phyloP scores from a whole-genome alignment of 1,140 invertebrate species.

The Anastrepha ludens region DNA sequence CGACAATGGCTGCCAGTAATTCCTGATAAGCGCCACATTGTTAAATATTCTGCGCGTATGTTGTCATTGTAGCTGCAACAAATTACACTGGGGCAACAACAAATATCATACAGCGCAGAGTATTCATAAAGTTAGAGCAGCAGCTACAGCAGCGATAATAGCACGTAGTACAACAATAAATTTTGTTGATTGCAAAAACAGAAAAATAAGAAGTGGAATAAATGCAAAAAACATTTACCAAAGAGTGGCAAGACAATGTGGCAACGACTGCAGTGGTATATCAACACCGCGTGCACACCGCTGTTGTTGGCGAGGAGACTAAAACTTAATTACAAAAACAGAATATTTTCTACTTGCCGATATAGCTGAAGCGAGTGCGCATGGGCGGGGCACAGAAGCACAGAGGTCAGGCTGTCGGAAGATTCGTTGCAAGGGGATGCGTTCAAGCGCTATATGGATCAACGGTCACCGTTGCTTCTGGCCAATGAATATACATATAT shows the following conservation, averaged over 20 bases:
- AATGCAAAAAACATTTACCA: not conserved
- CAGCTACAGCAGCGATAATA: not conserved
- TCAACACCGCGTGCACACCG: not conserved
- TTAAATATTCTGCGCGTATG: constrained; percentile 7
- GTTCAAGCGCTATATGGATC: not conserved
- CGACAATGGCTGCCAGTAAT: not conserved
- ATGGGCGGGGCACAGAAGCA: not conserved
- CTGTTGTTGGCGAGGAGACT: not conserved
- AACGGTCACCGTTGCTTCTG: not conserved
- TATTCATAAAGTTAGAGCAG: not conserved
- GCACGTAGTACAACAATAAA: constrained; percentile 40
- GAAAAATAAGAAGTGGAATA: not conserved
- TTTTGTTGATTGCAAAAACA: not conserved
- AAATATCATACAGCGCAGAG: no score
- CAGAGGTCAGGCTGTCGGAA: not conserved
- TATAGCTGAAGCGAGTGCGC: not conserved
- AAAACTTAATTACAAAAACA: not conserved
- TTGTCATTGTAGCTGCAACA: not conserved
- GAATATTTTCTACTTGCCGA: not conserved
- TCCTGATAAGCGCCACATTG: constrained; percentile 11
- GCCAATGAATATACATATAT: not conserved
- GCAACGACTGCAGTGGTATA: not conserved
- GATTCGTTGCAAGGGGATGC: not conserved
- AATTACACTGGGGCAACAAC: constrained; percentile 2
- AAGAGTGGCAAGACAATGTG: not conserved